Evolutionary conservation across 2,113 vertebrate genomes (phyloP).

Genomic region (Phyllostomus discolor): DNA sequence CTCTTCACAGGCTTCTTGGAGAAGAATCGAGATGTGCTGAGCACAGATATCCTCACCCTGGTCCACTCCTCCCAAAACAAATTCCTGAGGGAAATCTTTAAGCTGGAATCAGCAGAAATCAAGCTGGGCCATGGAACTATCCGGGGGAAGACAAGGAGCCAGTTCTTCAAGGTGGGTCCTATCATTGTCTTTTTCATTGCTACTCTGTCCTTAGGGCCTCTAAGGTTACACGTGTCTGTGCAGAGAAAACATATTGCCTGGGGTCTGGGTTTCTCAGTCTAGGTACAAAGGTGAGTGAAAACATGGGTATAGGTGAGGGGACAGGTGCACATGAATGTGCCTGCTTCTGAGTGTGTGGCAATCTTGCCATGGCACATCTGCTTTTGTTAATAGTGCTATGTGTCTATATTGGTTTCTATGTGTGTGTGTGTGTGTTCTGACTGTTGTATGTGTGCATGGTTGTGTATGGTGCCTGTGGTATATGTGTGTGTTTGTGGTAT

Average conservation of each 20-base stretch:
- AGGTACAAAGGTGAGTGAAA: background rate
- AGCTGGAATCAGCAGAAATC: constrained; percentile 69
- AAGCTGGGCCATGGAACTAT: constrained; percentile 75
- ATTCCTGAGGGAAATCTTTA: constrained; percentile 89
- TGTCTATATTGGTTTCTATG: background rate
- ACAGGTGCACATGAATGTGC: fast-evolving
- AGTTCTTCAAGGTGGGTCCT: constrained; percentile 77
- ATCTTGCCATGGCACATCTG: background rate
- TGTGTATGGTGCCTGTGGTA: background rate
- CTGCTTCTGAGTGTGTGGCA: background rate
- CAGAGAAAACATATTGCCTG: background rate
- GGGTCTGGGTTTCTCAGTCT: background rate
- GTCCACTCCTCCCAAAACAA: constrained; percentile 90
- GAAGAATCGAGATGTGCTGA: constrained; percentile 94
- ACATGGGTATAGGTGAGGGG: background rate
- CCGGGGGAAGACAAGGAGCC: constrained; percentile 62
- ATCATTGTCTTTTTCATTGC: background rate
- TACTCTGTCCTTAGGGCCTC: background rate
- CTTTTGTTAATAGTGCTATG: background rate
- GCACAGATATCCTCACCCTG: constrained; percentile 86
- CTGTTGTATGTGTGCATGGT: background rate
- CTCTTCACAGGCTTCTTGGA: constrained; percentile 90
- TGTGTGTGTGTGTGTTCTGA: background rate
- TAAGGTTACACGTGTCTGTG: constrained; percentile 18
- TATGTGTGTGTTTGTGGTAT: background rate